A percentile compares a stretch with the other conserved stretches of the same genome.
Evolutionary conservation across 1,140 invertebrate genomes (phyloP).

Genomic region (Anoplolepis gracilipes): DNA sequence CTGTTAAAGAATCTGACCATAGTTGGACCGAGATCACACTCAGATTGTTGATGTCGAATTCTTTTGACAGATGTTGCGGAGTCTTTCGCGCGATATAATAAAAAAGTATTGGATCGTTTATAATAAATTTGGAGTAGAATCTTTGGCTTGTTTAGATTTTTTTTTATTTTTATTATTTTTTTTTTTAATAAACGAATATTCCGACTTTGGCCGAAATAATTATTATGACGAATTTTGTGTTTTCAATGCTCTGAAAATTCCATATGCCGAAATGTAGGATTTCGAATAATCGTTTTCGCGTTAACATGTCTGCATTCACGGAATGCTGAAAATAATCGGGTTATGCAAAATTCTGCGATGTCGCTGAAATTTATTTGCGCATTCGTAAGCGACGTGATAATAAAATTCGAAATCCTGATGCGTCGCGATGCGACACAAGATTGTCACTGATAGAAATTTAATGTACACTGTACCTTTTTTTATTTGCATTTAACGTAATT

Average conservation of each 20-base stretch:
- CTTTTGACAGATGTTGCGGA: not conserved
- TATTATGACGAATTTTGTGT: not conserved
- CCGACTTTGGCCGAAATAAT: not conserved
- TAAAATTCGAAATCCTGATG: slow-evolving; percentile 3
- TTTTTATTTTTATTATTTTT: too few relatives aligned
- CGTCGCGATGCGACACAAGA: not conserved
- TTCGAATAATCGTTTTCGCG: not conserved
- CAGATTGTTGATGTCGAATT: slow-evolving; percentile 32
- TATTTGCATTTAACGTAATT: not conserved
- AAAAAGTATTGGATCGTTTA: not conserved
- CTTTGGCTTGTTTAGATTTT: not conserved
- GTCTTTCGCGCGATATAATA: slow-evolving; percentile 12
- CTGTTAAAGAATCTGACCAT: not conserved
- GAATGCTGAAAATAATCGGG: slow-evolving; percentile 3
- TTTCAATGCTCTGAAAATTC: too few relatives aligned
- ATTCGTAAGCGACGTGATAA: not conserved
- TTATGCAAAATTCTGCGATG: slow-evolving; percentile 25
- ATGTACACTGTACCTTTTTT: not conserved
- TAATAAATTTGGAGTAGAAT: not conserved
- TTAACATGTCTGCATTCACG: slow-evolving; percentile 1
- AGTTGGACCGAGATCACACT: not conserved
- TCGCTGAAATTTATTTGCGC: slow-evolving; percentile 3
- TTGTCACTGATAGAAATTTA: not conserved
- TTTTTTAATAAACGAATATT: too few relatives aligned
- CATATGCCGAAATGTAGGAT: not conserved